Conservation (phyloP, 2,113 vertebrate genomes). For the Platycercus adscitus region DNA sequence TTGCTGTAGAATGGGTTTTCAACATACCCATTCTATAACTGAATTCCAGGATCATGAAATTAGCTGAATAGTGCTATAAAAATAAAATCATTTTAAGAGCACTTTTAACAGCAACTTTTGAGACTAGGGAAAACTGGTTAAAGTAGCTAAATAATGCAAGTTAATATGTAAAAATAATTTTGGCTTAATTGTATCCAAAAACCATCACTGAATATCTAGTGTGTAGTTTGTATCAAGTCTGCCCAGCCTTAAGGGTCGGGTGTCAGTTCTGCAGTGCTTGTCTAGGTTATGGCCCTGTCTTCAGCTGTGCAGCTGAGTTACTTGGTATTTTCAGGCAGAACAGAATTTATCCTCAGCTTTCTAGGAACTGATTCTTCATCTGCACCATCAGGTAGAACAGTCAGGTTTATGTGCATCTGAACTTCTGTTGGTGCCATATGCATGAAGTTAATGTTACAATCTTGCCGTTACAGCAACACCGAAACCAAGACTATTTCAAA, state of each 20-base stretch:
- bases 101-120: neutral
- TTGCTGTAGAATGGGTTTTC: neutral
- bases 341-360: neutral
- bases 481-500: neutral
- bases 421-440: neutral
- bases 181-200: neutral
- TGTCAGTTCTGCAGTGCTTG: neutral
- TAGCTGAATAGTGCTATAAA: neutral
- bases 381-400: neutral
- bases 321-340: neutral
- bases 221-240: neutral
- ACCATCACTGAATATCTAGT: neutral
- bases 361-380: neutral
- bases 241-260: accelerated
- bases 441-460: neutral
- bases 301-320: neutral
- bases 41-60: neutral
- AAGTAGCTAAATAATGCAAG: neutral
- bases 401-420: neutral
- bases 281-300: neutral
- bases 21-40: neutral
- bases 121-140: neutral
- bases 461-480: neutral
- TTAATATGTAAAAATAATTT: neutral
- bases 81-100: neutral